Base-by-base conservation (phyloP, 2,888 invertebrate genomes). In the Emesis furor region DNA sequence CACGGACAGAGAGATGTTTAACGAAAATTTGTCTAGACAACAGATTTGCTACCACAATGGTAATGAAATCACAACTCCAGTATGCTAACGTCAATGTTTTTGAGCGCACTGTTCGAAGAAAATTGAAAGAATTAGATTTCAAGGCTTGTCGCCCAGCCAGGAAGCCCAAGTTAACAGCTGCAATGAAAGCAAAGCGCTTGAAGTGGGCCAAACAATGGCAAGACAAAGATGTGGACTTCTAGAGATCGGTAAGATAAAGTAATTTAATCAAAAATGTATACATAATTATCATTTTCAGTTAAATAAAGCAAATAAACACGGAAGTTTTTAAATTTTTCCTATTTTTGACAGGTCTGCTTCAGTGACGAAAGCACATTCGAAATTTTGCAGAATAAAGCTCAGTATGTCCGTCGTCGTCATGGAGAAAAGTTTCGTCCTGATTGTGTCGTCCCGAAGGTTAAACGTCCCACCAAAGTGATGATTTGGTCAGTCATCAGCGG, bases 301-400 rank as follows among this genome's bases (percentile, higher is more conserved):
- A 24, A 24, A 24, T 24, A 24, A 24, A 24, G 24, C 24, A 24
- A 24, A 24, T 24, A 24, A 24, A 24, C 24, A 24, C 24, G 24
- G 24, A 24, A 24, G 24, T 24, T 24, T 24, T 24, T 24, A 24
- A 24, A 24, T 59, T 24, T 59, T 59, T 24, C 8, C 17, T 17
- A 59, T 59, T 59, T 17, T 59, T 59, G 24, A 17, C 59, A 59
- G 17, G 2, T 59, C 7, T 59, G 59, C 59, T 59, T 59, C 17
- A 59, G 59, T 59, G 59, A 59, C 3, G 59, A 59, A 59, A 59
- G 8, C 17, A 59, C 59, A n/a, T 59, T 24, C 7, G 59, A 59
- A 59, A 59, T 59, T 59, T 59, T 59, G 24, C n/a, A 59, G 59
- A 59, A 59, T 6, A 59, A 42, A 12, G n/a, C 59, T 59, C 24